A percentile compares a stretch with the other conserved stretches of the same genome.
These are phyloP conservation scores for Equus przewalskii DNA, from an alignment of 2,113 vertebrate species.

Conservation along the genomic window DNA sequence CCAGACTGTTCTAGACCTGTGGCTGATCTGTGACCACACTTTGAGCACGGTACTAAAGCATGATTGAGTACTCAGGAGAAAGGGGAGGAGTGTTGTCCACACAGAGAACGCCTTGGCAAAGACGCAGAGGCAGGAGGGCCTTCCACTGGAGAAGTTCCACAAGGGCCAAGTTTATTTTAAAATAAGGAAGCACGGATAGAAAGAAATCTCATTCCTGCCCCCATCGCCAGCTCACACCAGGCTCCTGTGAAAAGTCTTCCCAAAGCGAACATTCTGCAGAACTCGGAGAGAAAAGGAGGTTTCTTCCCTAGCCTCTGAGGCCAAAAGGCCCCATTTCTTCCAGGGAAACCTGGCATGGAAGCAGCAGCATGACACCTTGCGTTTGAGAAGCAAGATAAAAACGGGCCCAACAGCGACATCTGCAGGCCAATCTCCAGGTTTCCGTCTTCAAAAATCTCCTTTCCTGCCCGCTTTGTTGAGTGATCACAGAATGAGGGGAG, in stretches of 20 bases:
- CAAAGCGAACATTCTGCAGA: background rate
- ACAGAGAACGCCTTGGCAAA: background rate
- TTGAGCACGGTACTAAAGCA: background rate
- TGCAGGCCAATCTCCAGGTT: conserved; percentile 41
- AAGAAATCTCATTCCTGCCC: background rate
- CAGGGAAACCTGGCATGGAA: background rate
- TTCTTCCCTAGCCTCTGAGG: background rate
- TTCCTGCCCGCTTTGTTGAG: background rate
- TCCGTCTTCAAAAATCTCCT: background rate
- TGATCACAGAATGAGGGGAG: background rate
- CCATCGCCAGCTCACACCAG: background rate
- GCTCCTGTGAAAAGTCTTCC: background rate
- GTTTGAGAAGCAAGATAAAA: conserved; percentile 31
- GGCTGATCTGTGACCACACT: background rate
- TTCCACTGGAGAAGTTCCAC: background rate
- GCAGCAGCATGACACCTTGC: background rate
- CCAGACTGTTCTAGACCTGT: background rate
- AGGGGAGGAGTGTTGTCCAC: background rate
- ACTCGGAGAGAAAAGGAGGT: background rate
- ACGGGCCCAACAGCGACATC: conserved; percentile 82
- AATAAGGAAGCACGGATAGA: background rate
- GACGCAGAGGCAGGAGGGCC: rapidly evolving
- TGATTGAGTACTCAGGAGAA: too few relatives aligned
- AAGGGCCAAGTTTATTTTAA: background rate
- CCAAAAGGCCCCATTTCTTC: background rate